Evolutionary conservation across 2,113 vertebrate species (phyloP).

Genomic region (Speoplatyrhinus poulsoni): DNA sequence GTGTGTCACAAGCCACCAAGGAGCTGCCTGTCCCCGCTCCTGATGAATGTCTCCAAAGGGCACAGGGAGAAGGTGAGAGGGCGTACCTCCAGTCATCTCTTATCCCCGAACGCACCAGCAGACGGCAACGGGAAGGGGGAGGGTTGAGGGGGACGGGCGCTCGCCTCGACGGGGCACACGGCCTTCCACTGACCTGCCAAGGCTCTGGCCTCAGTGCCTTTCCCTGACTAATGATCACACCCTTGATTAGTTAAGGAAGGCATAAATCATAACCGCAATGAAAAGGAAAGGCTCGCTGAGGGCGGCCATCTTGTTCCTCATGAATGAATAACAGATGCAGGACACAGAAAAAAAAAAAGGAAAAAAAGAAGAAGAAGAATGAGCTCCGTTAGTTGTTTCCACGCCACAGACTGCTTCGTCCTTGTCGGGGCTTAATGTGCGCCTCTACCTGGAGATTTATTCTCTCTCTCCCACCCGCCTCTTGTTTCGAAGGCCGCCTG

Average conservation of each 20-base stretch:
- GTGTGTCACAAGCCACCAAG: not conserved
- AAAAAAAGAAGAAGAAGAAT: not conserved
- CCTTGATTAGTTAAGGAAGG: conserved; percentile 71
- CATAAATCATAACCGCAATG: conserved; percentile 64
- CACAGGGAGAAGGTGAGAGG: conserved; percentile 50
- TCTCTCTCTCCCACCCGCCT: not conserved
- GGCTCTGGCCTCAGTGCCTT: conserved; percentile 42
- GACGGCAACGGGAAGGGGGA: not conserved
- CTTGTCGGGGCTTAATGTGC: conserved; percentile 43
- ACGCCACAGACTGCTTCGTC: conserved; percentile 36
- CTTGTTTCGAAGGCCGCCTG: conserved; percentile 11
- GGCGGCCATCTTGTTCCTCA: conserved; percentile 44
- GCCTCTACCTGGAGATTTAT: conserved; percentile 38
- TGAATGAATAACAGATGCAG: conserved; percentile 60
- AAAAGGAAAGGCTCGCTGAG: conserved; percentile 41
- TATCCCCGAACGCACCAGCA: conserved; percentile 42
- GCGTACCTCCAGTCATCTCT: conserved; percentile 57
- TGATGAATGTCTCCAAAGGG: conserved; percentile 43
- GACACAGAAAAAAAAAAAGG: conserved; percentile 29
- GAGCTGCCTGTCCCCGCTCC: conserved; percentile 8
- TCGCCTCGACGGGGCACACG: conserved; percentile 28
- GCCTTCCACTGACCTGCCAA: conserved; percentile 56
- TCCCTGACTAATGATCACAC: conserved; percentile 63
- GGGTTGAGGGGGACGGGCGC: not conserved
- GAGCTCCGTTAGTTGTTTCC: not conserved